Conservation (phyloP, 1,140 invertebrate species). For the Ptiloglossa arizonensis region DNA sequence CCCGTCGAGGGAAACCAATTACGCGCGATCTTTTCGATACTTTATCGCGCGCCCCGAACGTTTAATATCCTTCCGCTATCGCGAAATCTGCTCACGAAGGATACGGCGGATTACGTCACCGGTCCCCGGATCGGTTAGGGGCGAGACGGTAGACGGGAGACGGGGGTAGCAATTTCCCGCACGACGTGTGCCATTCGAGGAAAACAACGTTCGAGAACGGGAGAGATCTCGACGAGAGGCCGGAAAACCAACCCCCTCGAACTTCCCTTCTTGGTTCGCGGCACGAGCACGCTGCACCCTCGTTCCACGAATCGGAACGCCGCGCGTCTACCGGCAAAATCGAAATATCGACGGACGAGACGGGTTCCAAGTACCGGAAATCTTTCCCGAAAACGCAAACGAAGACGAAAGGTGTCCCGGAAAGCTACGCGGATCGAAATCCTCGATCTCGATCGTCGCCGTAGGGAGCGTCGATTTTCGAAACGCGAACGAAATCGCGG, state of each 20-base stretch:
- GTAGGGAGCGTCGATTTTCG: slow-evolving; percentile 3
- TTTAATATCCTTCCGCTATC: slow-evolving; percentile 38
- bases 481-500: slow-evolving; percentile 30
- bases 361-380: not conserved
- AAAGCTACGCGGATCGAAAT: too few species aligned
- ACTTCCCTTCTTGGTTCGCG: slow-evolving; percentile 7
- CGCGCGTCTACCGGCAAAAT: slow-evolving; percentile 46
- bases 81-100: slow-evolving; percentile 39
- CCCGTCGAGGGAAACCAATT: slow-evolving; percentile 13
- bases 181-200: slow-evolving; percentile 54
- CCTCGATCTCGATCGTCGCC: not conserved
- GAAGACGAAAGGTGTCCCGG: too few species aligned
- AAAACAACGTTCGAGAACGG: slow-evolving; percentile 55
- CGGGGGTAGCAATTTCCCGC: slow-evolving; percentile 50
- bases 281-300: not conserved
- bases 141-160: too few species aligned
- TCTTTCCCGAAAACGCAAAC: not conserved
- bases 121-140: not conserved
- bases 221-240: slow-evolving; percentile 39
- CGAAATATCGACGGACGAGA: slow-evolving; percentile 62
- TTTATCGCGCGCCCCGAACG: slow-evolving; percentile 27
- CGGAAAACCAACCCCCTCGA: slow-evolving; percentile 23
- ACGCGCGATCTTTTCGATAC: slow-evolving; percentile 27
- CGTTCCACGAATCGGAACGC: slow-evolving; percentile 34
- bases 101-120: slow-evolving; percentile 44